Evolutionary conservation across 1,140 invertebrate genomes (phyloP).

Genomic region (Drosophila nannoptera): DNA sequence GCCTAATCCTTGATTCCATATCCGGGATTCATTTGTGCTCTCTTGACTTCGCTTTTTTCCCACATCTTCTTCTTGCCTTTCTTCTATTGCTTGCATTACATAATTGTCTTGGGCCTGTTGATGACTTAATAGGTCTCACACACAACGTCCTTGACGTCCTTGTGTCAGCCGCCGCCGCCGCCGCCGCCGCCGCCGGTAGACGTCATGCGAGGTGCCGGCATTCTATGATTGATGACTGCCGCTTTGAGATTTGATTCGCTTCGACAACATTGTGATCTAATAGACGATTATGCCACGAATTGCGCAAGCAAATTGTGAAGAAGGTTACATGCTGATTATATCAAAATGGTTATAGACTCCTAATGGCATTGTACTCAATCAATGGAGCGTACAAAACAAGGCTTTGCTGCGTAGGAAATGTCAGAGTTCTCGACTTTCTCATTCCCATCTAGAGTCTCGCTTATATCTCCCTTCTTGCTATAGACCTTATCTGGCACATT

Average conservation of each 20-base stretch:
- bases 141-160: constrained; percentile 11
- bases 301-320: neutral
- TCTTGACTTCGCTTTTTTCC: neutral
- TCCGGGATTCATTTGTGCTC: neutral
- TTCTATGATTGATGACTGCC: constrained; percentile 40
- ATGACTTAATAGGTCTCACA: constrained; percentile 50
- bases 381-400: too few relatives aligned
- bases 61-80: neutral
- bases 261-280: constrained; percentile 4
- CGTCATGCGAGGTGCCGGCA: neutral
- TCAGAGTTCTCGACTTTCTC: too few relatives aligned
- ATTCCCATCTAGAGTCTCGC: too few relatives aligned
- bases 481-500: too few relatives aligned
- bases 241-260: constrained; percentile 24
- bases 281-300: neutral
- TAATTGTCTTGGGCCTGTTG: constrained; percentile 42
- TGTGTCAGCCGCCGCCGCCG: neutral
- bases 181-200: neutral
- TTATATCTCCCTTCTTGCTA: too few relatives aligned
- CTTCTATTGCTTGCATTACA: constrained; percentile 30
- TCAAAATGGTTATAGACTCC: neutral
- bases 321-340: neutral
- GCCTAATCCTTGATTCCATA: too few relatives aligned
- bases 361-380: neutral
- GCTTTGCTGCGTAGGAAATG: too few relatives aligned